Conservation (phyloP, 2,888 invertebrate genomes). For the Arge pagana region DNA sequence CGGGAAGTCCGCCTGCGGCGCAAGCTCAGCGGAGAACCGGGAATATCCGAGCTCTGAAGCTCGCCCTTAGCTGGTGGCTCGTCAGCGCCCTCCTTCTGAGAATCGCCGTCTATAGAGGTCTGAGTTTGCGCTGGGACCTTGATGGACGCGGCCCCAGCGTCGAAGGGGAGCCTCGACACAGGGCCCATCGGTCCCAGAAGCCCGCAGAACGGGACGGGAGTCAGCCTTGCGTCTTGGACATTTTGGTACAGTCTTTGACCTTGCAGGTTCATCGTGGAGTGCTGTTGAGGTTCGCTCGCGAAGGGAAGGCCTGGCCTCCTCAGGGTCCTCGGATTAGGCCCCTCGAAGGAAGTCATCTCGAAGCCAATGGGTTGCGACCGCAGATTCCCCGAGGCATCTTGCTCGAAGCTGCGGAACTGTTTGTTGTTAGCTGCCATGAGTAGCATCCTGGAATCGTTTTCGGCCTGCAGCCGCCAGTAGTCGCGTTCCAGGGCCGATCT, state of each 20-base stretch:
- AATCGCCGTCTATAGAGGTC: constrained; percentile 43
- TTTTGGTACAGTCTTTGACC: constrained; percentile 41
- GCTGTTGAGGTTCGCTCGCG: constrained; percentile 31
- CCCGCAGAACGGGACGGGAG: too few relatives aligned
- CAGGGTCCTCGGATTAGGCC: constrained; percentile 49
- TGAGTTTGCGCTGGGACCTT: constrained; percentile 42
- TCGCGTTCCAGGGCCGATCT: constrained; percentile 22
- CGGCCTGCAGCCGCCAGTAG: constrained; percentile 10
- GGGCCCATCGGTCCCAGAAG: too few relatives aligned
- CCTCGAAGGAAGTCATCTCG: constrained; percentile 54
- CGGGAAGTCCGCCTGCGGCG: constrained; percentile 28
- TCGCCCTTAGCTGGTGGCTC: constrained; percentile 9
- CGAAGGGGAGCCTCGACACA: too few relatives aligned
- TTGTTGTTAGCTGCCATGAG: constrained; percentile 34
- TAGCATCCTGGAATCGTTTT: constrained; percentile 30
- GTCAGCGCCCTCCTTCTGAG: constrained; percentile 32
- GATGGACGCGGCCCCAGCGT: background rate
- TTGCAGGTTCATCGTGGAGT: constrained; percentile 32
- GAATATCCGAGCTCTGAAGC: constrained; percentile 22
- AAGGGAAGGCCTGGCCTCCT: too few relatives aligned
- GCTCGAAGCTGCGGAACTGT: constrained; percentile 14
- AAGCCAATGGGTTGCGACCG: constrained; percentile 34
- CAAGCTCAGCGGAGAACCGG: constrained; percentile 25
- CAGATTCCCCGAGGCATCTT: constrained; percentile 21
- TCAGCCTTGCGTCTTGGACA: constrained; percentile 42